A percentile compares a stretch with the other conserved stretches of the same genome.
Conservation (phyloP, 1,140 invertebrate species). For the Cydia amplana region DNA sequence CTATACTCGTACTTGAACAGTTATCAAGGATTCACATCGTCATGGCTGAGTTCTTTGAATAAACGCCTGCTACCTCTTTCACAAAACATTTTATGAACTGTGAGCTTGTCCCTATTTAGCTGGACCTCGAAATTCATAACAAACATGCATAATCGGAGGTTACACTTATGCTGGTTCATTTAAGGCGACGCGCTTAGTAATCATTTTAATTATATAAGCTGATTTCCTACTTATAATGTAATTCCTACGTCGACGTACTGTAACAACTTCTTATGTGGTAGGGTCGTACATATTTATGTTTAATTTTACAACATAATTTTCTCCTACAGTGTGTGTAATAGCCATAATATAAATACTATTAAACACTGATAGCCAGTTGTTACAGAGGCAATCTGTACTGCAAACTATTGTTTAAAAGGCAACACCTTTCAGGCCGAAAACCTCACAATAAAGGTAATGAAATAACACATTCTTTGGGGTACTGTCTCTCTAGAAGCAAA, state of each 20-base stretch:
- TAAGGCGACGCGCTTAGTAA: background rate
- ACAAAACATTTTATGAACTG: background rate
- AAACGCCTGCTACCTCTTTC: background rate
- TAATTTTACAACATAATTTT: conserved; percentile 10
- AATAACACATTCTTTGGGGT: background rate
- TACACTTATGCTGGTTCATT: background rate
- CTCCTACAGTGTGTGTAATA: background rate
- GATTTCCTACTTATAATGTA: conserved; percentile 17
- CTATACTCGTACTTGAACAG: background rate
- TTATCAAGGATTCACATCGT: background rate
- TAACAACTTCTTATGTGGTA: background rate
- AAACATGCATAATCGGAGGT: background rate
- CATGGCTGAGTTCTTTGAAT: background rate
- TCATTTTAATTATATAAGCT: background rate
- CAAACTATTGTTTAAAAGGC: no score
- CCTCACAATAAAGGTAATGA: no score
- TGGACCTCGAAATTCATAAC: background rate
- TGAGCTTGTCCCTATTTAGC: background rate
- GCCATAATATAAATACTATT: background rate
- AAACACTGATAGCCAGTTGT: background rate
- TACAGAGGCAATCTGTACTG: no score
- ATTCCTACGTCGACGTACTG: background rate
- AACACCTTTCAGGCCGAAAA: no score
- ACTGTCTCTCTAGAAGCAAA: background rate
- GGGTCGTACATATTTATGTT: background rate